A percentile compares a stretch with the other conserved stretches of the same genome.
These are phyloP conservation scores for Agonopterix subpropinquella DNA, from an alignment of 2,888 invertebrate genomes.

Conservation along the genomic window DNA sequence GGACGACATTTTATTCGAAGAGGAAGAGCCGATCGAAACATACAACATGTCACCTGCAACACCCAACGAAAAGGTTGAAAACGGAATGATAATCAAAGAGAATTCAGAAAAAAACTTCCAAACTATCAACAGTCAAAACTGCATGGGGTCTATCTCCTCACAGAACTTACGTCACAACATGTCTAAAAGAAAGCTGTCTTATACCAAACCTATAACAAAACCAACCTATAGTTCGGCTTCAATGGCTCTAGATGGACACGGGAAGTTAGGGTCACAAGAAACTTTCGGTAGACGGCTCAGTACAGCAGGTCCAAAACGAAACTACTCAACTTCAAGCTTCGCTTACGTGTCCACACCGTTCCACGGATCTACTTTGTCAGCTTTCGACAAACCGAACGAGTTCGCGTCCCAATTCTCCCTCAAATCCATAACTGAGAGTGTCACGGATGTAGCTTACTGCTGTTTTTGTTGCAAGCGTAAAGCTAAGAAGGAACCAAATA, in stretches of 20 bases:
- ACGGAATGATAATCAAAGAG: conserved; percentile 21
- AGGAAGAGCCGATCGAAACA: conserved; percentile 49
- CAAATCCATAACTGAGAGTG: conserved; percentile 78
- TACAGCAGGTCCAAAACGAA: conserved; percentile 71
- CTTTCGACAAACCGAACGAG: conserved; percentile 83
- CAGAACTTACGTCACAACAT: conserved; percentile 42
- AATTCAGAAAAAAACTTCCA: conserved; percentile 24
- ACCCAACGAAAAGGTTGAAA: conserved; percentile 25
- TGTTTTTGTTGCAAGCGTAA: conserved; percentile 62
- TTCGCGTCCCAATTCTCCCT: conserved; percentile 87
- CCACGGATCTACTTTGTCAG: conserved; percentile 88
- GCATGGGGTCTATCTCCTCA: conserved; percentile 28
- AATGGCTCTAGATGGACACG: conserved; percentile 65
- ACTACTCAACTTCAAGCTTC: conserved; percentile 87
- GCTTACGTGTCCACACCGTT: conserved; percentile 89
- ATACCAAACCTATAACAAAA: conserved; percentile 47
- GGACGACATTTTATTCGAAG: conserved; percentile 63
- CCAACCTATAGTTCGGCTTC: conserved; percentile 76
- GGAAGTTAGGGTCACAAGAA: conserved; percentile 56
- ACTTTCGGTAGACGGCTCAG: conserved; percentile 48
- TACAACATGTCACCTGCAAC: conserved; percentile 26
- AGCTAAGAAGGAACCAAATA: conserved; percentile 55
- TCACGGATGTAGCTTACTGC: conserved; percentile 63
- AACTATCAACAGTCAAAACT: conserved; percentile 26
- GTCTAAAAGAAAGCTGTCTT: conserved; percentile 55